Evolutionary conservation across 2,888 invertebrate species (phyloP).

Genomic region (Cetonia aurata): DNA sequence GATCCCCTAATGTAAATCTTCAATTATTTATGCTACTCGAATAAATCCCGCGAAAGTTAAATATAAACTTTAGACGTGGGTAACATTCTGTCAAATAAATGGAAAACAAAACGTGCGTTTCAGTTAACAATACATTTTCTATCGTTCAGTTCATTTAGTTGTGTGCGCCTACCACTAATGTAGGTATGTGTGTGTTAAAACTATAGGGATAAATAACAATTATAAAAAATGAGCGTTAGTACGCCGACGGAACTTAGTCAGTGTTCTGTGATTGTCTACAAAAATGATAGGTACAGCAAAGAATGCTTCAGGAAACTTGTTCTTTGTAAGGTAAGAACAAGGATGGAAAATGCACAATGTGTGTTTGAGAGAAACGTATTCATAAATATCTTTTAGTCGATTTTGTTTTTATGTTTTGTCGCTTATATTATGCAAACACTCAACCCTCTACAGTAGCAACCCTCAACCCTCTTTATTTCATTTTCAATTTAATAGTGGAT

Average conservation of each 20-base stretch:
- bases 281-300: slow-evolving; percentile 29
- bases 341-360: no score
- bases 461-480: no score
- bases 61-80: slow-evolving; percentile 20
- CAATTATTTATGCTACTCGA: slow-evolving; percentile 28
- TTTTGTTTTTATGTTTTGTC: no score
- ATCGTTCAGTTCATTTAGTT: slow-evolving; percentile 17
- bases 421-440: no score
- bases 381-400: no score
- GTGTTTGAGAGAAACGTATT: no score
- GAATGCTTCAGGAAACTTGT: slow-evolving; percentile 21
- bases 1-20: slow-evolving; percentile 32
- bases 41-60: slow-evolving; percentile 31
- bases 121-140: slow-evolving; percentile 26
- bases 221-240: slow-evolving; percentile 11
- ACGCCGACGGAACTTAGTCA: not conserved
- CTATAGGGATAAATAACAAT: no score
- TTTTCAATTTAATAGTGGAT: no score
- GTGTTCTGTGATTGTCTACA: slow-evolving; percentile 14
- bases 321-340: slow-evolving; percentile 22
- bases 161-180: not conserved
- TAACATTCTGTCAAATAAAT: slow-evolving; percentile 23
- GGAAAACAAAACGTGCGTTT: slow-evolving; percentile 21
- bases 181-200: not conserved
- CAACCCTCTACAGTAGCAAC: no score